These are phyloP conservation scores for Dicyema japonicum DNA, from an alignment of 1,140 invertebrate genomes.

Conservation along the genomic window DNA sequence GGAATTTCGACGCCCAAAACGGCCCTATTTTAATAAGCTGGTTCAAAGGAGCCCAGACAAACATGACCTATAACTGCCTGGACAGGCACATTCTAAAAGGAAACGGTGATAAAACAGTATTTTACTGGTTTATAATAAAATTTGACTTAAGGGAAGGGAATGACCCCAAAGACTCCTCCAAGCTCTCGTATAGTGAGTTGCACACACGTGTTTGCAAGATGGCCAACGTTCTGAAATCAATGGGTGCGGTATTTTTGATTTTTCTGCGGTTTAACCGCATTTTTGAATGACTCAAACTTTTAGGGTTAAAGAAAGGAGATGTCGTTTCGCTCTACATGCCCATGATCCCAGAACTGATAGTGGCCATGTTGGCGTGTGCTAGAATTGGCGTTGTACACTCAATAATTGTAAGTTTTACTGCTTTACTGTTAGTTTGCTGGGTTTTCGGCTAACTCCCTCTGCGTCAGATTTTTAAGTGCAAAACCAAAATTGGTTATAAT, in stretches of 20 bases:
- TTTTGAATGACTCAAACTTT: too few species aligned
- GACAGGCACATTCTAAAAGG: constrained; percentile 51
- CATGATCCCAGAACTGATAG: constrained; percentile 45
- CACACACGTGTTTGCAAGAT: neutral
- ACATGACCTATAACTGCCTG: constrained; percentile 60
- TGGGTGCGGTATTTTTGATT: constrained; percentile 2
- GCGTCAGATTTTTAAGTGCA: too few species aligned
- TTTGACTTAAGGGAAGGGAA: constrained; percentile 59
- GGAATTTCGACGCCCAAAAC: neutral
- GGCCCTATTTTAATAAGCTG: constrained; percentile 25
- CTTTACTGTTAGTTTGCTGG: neutral
- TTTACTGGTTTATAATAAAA: constrained; percentile 40
- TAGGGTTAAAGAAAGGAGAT: constrained; percentile 37
- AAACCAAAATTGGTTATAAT: constrained; percentile 45
- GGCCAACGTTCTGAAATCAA: neutral
- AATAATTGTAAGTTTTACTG: constrained; percentile 23
- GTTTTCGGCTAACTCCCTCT: too few species aligned
- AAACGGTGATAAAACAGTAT: constrained; percentile 40
- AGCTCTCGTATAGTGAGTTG: constrained; percentile 36
- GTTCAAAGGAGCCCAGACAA: constrained; percentile 52
- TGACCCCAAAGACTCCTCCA: constrained; percentile 43
- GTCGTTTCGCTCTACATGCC: constrained; percentile 60
- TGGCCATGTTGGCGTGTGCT: constrained; percentile 45
- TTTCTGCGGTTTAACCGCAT: too few species aligned
- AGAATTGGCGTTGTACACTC: constrained; percentile 50